Evolutionary conservation across 2,888 invertebrate species (phyloP).

Genomic region (Terebella lapidaria): DNA sequence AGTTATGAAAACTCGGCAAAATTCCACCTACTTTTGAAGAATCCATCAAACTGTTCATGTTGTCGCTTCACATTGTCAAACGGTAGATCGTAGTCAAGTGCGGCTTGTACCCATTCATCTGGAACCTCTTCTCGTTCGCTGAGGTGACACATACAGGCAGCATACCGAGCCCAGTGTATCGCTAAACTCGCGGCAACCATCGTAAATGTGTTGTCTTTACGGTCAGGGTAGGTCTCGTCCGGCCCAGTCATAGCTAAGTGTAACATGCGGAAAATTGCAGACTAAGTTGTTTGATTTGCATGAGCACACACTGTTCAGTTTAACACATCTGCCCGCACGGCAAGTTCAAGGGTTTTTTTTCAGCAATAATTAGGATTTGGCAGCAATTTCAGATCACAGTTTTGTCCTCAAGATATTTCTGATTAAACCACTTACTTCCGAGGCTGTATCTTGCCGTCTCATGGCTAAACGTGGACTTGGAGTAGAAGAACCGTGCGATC

Average conservation of each 20-base stretch:
- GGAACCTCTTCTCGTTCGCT: conserved; percentile 25
- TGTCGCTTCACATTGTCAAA: conserved; percentile 26
- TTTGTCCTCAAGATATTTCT: too few species aligned
- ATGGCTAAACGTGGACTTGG: conserved; percentile 29
- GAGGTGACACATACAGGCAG: conserved; percentile 22
- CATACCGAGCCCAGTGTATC: conserved; percentile 28
- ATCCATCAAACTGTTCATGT: conserved; percentile 26
- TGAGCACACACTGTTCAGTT: too few species aligned
- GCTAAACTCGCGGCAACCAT: conserved; percentile 26
- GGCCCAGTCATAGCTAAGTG: conserved; percentile 27
- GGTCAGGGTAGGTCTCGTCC: conserved; percentile 25
- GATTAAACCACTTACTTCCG: conserved; percentile 31
- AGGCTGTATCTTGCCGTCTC: conserved; percentile 36
- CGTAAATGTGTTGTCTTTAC: conserved; percentile 28
- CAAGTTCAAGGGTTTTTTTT: too few species aligned
- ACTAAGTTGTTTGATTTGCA: too few species aligned
- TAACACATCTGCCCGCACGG: too few species aligned
- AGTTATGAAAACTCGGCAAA: too few species aligned
- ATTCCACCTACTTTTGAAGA: conserved; percentile 18
- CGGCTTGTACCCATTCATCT: conserved; percentile 26
- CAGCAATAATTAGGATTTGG: too few species aligned
- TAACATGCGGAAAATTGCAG: too few species aligned
- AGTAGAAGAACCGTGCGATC: conserved; percentile 42
- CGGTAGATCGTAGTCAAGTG: conserved; percentile 26
- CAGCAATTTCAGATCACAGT: too few species aligned